Evolutionary conservation across 2,797 vertebrate genomes (phyloP).

Genomic region (Prunella strophiata): DNA sequence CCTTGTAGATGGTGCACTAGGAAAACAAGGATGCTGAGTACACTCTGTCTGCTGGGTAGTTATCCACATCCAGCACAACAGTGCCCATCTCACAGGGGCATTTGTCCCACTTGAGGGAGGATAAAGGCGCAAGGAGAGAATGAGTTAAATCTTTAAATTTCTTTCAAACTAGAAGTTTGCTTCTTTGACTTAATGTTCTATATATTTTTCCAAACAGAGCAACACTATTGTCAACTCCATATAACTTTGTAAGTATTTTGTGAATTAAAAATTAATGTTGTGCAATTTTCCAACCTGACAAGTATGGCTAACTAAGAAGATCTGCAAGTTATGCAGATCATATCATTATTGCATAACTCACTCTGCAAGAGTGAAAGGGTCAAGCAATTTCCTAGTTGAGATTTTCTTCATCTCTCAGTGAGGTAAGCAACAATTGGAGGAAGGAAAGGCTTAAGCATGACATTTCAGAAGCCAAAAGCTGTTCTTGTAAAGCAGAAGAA

Average conservation of each 20-base stretch:
- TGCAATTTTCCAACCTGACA: not conserved
- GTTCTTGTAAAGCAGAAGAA: slow-evolving; percentile 18
- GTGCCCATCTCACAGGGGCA: not conserved
- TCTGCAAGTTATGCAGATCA: not conserved
- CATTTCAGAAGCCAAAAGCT: slow-evolving; percentile 21
- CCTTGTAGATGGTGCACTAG: not conserved
- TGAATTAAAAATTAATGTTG: not conserved
- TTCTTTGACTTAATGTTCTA: not conserved
- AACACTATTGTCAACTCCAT: not conserved
- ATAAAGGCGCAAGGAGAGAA: not conserved
- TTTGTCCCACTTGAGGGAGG: not conserved
- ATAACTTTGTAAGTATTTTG: not conserved
- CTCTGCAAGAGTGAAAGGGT: not conserved
- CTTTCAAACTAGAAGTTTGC: not conserved
- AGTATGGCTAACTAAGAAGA: not conserved
- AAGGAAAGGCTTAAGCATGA: slow-evolving; percentile 44
- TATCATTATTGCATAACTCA: too few relatives aligned
- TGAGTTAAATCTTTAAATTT: not conserved
- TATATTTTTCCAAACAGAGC: not conserved
- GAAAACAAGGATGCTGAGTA: not conserved
- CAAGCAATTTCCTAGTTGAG: not conserved
- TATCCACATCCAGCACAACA: not conserved
- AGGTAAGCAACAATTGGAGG: slow-evolving; percentile 57
- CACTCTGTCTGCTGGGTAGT: not conserved
- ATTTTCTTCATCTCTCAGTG: slow-evolving; percentile 5